A percentile compares a stretch with the other conserved stretches of the same genome.
Conservation (phyloP, 1,140 invertebrate genomes). For the Pollicipes pollicipes region DNA sequence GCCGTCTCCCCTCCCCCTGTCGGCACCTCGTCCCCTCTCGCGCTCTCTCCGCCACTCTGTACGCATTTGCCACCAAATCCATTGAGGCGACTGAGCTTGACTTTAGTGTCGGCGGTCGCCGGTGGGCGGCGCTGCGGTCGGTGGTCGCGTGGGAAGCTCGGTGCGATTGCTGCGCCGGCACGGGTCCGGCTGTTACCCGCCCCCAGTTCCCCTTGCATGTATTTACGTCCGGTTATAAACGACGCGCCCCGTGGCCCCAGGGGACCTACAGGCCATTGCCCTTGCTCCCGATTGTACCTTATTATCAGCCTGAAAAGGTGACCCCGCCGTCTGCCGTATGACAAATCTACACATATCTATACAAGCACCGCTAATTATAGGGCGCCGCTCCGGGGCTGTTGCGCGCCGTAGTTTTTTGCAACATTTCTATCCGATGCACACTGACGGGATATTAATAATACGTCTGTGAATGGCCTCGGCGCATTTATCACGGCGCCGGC, state of each 20-base stretch:
- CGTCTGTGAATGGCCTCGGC: not conserved
- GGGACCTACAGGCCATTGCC: not conserved
- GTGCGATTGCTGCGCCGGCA: no score
- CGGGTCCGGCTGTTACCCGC: no score
- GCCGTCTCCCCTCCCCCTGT: no score
- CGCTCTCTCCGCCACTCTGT: no score
- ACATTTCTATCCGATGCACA: slow-evolving; percentile 1
- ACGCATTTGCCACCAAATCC: no score
- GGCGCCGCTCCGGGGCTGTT: not conserved
- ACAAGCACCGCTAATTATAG: slow-evolving; percentile 1
- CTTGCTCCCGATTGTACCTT: not conserved
- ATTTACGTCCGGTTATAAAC: not conserved
- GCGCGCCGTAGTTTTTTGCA: not conserved
- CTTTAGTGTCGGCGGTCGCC: no score
- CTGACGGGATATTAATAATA: not conserved
- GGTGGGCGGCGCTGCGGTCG: no score
- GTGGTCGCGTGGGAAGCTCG: no score
- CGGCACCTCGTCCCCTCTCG: no score
- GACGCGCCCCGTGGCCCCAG: no score
- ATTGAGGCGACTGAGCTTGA: no score
- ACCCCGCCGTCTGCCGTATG: not conserved
- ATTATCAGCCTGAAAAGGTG: not conserved
- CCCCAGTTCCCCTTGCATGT: no score
- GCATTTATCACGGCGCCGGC: not conserved
- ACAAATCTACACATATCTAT: slow-evolving; percentile 1